Conservation (phyloP, 2,888 invertebrate species). For the Conops quadrifasciatus region DNA sequence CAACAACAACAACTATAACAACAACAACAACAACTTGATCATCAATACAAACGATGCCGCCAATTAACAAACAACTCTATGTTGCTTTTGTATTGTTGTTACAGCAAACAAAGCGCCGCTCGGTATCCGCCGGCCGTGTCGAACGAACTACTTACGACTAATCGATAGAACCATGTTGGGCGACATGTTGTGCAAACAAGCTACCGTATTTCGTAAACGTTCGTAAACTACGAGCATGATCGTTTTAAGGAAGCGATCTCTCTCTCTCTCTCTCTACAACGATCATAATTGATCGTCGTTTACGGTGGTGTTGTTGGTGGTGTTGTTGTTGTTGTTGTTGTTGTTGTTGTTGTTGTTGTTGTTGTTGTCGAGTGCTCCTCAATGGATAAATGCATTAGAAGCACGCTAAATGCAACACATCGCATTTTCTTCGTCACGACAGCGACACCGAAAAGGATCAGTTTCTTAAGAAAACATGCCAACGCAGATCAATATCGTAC, state of each 20-base stretch:
- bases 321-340: background rate
- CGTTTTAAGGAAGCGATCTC: background rate
- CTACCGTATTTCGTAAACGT: constrained; percentile 57
- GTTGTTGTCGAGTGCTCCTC: constrained; percentile 37
- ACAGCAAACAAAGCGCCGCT: background rate
- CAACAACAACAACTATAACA: constrained; percentile 41
- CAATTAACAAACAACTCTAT: background rate
- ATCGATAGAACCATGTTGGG: constrained; percentile 37
- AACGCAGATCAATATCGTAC: constrained; percentile 11
- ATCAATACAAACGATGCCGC: constrained; percentile 12
- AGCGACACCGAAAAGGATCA: constrained; percentile 49
- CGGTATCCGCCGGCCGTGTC: background rate
- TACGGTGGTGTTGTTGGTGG: background rate
- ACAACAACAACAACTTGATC: constrained; percentile 27
- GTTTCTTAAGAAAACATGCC: constrained; percentile 47
- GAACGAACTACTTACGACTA: constrained; percentile 4
- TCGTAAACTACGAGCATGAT: too few relatives aligned
- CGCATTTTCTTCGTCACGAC: constrained; percentile 40
- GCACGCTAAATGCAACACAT: constrained; percentile 40
- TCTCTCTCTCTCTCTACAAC: too few relatives aligned
- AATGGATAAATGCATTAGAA: constrained; percentile 5
- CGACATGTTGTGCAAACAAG: constrained; percentile 64
- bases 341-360: constrained; percentile 16
- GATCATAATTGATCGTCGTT: constrained; percentile 8
- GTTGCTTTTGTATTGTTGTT: constrained; percentile 9